Conservation (phyloP, 2,113 vertebrate species). For the Hyperopisus bebe region DNA sequence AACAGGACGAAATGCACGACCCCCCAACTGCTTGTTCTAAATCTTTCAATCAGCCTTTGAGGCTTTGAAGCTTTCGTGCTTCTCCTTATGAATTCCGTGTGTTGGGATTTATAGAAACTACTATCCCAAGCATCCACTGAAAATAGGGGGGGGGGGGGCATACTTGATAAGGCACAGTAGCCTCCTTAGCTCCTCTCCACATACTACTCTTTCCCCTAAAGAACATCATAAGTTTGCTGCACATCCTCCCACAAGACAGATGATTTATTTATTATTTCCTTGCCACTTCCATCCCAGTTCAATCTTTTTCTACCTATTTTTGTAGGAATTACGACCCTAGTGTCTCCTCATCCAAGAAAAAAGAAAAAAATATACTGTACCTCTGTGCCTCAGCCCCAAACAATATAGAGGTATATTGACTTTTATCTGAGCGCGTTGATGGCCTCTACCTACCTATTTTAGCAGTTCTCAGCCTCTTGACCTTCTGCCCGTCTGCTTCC, state of each 20-base stretch:
- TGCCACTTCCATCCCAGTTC: not conserved
- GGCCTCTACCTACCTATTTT: not conserved
- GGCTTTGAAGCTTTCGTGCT: not conserved
- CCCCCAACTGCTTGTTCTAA: not conserved
- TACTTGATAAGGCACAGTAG: not conserved
- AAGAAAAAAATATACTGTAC: not conserved
- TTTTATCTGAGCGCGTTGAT: not conserved
- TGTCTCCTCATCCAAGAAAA: not conserved
- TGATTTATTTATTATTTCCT: conserved; percentile 3
- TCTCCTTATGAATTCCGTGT: not conserved
- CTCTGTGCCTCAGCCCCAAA: not conserved
- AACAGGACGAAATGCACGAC: not conserved
- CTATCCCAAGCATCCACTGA: not conserved
- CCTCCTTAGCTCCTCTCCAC: not conserved
- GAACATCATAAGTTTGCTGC: not conserved
- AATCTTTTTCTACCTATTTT: not conserved
- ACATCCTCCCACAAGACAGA: not conserved
- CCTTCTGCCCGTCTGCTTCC: not conserved
- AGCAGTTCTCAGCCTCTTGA: not conserved
- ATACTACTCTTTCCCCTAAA: not conserved
- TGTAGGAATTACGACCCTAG: not conserved
- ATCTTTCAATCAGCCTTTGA: not conserved
- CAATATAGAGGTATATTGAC: not conserved
- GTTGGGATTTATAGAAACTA: not conserved
- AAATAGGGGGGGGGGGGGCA: not conserved